phyloP scores from a whole-genome alignment of 2,797 vertebrate genomes.

The Atherinosoma microstoma region DNA sequence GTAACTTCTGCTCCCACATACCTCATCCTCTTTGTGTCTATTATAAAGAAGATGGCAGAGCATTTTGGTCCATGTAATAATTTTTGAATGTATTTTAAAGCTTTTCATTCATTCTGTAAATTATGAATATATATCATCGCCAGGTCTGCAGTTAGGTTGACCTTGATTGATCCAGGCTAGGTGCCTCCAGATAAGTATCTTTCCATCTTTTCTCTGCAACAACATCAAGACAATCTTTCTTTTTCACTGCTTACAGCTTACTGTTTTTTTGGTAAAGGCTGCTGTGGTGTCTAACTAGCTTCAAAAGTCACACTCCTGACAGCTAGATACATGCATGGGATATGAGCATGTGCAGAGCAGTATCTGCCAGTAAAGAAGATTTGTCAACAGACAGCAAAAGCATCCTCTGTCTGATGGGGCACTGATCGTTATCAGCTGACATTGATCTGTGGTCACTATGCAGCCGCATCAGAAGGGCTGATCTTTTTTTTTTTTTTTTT shows the following conservation, averaged over 20 bases:
- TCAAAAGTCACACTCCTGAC: constrained; percentile 1
- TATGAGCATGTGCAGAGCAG: background rate
- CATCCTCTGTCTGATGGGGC: background rate
- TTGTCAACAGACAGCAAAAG: background rate
- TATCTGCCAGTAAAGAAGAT: background rate
- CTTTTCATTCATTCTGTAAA: background rate
- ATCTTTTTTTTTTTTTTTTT: background rate
- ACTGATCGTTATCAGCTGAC: constrained; percentile 2
- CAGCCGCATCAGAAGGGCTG: background rate
- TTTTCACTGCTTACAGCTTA: constrained; percentile 8
- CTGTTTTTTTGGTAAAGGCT: constrained; percentile 2
- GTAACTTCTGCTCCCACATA: constrained; percentile 16
- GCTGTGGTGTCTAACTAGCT: constrained; percentile 2
- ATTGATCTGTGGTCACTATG: background rate
- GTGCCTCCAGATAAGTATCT: constrained; percentile 1
- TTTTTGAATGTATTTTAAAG: constrained; percentile 12
- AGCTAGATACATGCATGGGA: background rate
- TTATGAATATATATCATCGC: background rate
- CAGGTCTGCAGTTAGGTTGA: constrained; percentile 1
- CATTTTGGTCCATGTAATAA: background rate
- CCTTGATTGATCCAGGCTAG: constrained; percentile 14
- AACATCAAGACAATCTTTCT: constrained; percentile 6
- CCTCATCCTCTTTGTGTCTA: background rate
- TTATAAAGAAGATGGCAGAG: constrained; percentile 17
- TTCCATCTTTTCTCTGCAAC: background rate